Evolutionary conservation across 2,797 vertebrate genomes (phyloP), one percentile per base, ranked within the genome.

Genomic region (Poeciliopsis infans): DNA sequence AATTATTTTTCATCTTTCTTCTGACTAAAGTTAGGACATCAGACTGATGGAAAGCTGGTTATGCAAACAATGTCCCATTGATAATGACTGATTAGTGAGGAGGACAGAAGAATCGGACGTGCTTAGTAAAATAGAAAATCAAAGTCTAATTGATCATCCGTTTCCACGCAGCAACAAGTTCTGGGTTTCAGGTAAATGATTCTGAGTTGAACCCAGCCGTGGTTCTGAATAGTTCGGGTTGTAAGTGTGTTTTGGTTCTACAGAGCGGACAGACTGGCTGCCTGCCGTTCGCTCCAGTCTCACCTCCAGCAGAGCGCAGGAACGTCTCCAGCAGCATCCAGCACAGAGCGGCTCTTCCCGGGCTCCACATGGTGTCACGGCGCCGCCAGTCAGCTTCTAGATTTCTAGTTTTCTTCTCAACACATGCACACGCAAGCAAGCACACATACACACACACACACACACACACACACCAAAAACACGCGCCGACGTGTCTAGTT

Each of bases 351-450:
- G 88, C 86, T 76, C 86, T 83, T 88, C 86, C 76, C 41, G 80
- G 78, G 59, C 43, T 91, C 91, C 93, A 85, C 96, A 96, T 96
- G 83, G 68, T 84, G 90, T 72, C 83, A 61, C 79, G 16, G 57
- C 43, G 73, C 18, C 71, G 61, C 33, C 2, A n/a, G 5, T 41
- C 1, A n/a, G 6, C 33, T 18, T 53, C 75, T 16, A 18, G 15
- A 77, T 41, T 1, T 13, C 15, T 43, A 8, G 51, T 20, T 86
- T 8, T 55, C 11, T 23, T 74, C 41, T 76, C 47, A 39, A 78
- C 31, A 39, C 33, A 23, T 2, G 41, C 64, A 18, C 53, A 53
- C 51, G 5, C 79, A 20, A 6, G 39, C 39, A 39, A 6, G 39
- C 43, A 4, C 79, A 36, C 28, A 64, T 18, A 7, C 57, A 7